A percentile compares a stretch with the other conserved stretches of the same genome.
These are phyloP conservation scores for Drosophila sechellia DNA, from an alignment of 1,140 invertebrate genomes.

Conservation along the genomic window DNA sequence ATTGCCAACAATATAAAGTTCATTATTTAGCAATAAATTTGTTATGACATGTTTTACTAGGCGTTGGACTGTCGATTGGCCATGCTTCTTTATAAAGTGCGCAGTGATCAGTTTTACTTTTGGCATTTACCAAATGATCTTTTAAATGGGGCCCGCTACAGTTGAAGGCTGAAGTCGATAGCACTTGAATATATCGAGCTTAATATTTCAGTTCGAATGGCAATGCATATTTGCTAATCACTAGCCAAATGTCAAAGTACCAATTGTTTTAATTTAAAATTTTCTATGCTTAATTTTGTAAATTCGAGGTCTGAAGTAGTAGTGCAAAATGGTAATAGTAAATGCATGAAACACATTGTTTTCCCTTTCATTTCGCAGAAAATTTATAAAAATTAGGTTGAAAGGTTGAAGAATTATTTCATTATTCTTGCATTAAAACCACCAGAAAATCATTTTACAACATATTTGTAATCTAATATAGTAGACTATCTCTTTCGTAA, in stretches of 20 bases:
- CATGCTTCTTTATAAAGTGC: slow-evolving; percentile 36
- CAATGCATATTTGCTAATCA: slow-evolving; percentile 35
- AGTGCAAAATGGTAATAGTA: too few relatives aligned
- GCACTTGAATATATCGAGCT: slow-evolving; percentile 43
- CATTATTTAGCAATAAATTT: slow-evolving; percentile 78
- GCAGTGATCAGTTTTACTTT: slow-evolving; percentile 41
- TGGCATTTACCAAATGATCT: slow-evolving; percentile 56
- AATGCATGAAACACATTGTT: too few relatives aligned
- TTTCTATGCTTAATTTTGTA: too few relatives aligned
- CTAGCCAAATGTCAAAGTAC: slow-evolving; percentile 24
- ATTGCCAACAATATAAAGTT: slow-evolving; percentile 73
- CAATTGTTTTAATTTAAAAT: background rate
- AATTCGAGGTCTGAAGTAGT: too few relatives aligned
- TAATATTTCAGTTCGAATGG: slow-evolving; percentile 14
- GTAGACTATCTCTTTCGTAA: background rate
- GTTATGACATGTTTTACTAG: slow-evolving; percentile 61
- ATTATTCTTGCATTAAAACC: too few relatives aligned
- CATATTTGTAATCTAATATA: background rate
- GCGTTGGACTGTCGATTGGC: slow-evolving; percentile 57
- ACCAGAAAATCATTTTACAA: too few relatives aligned
- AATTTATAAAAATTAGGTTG: too few relatives aligned
- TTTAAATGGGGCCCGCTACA: slow-evolving; percentile 45
- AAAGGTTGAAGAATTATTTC: too few relatives aligned
- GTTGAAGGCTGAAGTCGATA: slow-evolving; percentile 40
- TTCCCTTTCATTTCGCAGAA: too few relatives aligned